A percentile compares a stretch with the other conserved stretches of the same genome.
phyloP scores from a whole-genome alignment of 2,113 vertebrate species.

The Numenius arquata region DNA sequence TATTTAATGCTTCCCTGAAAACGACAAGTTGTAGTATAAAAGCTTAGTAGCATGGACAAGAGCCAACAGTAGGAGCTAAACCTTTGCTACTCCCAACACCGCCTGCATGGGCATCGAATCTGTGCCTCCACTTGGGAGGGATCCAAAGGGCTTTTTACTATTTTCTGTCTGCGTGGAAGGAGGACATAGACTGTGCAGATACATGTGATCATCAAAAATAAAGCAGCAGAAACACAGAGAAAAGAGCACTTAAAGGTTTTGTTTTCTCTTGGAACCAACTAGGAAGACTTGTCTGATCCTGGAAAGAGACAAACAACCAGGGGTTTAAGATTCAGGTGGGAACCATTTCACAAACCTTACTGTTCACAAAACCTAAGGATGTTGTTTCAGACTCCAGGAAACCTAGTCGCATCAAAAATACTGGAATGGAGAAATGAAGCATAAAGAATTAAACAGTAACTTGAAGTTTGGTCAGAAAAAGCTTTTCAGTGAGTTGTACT shows the following conservation, averaged over 20 bases:
- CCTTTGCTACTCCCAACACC: neutral
- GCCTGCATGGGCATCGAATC: neutral
- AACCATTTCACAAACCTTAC: neutral
- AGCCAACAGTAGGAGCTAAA: neutral
- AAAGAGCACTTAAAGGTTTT: neutral
- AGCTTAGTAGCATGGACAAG: neutral
- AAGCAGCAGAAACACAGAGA: neutral
- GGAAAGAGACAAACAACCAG: neutral
- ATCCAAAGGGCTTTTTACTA: neutral
- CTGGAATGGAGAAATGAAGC: neutral
- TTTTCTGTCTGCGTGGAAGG: neutral
- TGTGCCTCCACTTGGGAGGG: neutral
- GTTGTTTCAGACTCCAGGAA: neutral
- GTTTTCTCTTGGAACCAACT: neutral
- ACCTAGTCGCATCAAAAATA: neutral
- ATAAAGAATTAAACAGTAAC: neutral
- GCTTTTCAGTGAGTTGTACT: slow-evolving; percentile 41
- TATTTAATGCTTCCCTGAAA: neutral
- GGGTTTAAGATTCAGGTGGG: neutral
- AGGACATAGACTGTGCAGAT: neutral
- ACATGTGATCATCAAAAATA: neutral
- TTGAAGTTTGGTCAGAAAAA: slow-evolving; percentile 25
- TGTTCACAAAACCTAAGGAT: neutral
- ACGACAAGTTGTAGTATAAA: neutral
- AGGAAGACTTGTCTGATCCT: neutral